Evolutionary conservation across 2,888 invertebrate genomes (phyloP).

Genomic region (Dolomedes plantarius): DNA sequence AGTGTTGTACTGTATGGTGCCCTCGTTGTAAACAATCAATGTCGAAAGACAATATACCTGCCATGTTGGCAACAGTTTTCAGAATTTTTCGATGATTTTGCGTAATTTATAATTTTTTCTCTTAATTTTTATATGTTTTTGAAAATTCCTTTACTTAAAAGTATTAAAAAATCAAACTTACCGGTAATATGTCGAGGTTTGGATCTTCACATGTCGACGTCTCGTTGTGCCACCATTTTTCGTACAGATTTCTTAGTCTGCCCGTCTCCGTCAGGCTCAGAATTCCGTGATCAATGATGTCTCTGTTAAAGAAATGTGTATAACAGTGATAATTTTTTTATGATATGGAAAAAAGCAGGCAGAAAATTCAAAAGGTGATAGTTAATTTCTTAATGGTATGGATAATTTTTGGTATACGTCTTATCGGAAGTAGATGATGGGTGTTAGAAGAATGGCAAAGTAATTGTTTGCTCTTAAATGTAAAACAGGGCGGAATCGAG

Average conservation of each 20-base stretch:
- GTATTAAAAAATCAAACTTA: too few species aligned
- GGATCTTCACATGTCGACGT: slow-evolving; percentile 38
- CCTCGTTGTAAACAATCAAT: too few species aligned
- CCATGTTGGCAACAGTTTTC: too few species aligned
- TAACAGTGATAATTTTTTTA: not conserved
- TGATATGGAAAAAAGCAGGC: too few species aligned
- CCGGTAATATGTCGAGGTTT: slow-evolving; percentile 31
- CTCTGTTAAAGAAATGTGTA: slow-evolving; percentile 28
- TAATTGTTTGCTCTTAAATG: too few species aligned
- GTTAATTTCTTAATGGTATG: not conserved
- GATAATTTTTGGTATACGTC: not conserved
- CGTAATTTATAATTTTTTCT: too few species aligned
- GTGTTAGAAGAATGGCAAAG: not conserved
- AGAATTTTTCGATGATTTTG: too few species aligned
- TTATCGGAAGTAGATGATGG: not conserved
- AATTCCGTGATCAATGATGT: slow-evolving; percentile 35
- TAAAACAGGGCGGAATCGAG: too few species aligned
- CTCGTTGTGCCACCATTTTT: slow-evolving; percentile 63
- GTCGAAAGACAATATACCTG: too few species aligned
- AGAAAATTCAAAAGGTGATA: not conserved
- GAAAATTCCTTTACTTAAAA: too few species aligned
- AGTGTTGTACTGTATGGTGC: too few species aligned
- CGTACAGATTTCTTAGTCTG: slow-evolving; percentile 32
- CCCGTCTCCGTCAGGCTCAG: slow-evolving; percentile 39
- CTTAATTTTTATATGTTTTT: too few species aligned